These are phyloP conservation scores for Craterocephalus amniculus DNA, from an alignment of 2,797 vertebrate species.

Conservation along the genomic window DNA sequence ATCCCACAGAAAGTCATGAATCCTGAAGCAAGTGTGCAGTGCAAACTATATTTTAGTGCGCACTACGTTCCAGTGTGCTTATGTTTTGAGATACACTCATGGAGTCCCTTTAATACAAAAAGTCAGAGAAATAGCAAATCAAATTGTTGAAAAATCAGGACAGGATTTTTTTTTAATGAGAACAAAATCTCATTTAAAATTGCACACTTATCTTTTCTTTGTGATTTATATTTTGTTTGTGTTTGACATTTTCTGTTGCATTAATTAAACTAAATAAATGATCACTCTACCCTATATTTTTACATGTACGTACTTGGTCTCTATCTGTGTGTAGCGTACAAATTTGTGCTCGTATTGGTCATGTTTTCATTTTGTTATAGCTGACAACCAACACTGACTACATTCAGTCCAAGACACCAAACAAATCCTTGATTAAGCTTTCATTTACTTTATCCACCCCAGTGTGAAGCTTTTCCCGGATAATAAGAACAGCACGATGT, in stretches of 20 bases:
- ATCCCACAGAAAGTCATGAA: constrained; percentile 65
- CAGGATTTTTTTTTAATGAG: not conserved
- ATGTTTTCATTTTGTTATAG: not conserved
- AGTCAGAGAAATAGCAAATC: not conserved
- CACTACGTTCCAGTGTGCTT: no score
- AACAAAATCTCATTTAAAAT: not conserved
- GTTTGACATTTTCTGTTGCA: not conserved
- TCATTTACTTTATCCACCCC: constrained; percentile 10
- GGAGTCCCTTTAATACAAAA: no score
- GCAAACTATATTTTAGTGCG: no score
- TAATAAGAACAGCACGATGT: constrained; percentile 4
- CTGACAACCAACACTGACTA: not conserved
- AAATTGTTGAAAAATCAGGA: not conserved
- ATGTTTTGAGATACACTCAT: no score
- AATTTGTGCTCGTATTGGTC: not conserved
- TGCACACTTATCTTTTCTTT: not conserved
- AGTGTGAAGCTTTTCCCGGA: not conserved
- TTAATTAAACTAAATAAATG: not conserved
- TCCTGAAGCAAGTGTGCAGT: no score
- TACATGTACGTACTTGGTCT: not conserved
- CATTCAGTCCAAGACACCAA: constrained; percentile 8
- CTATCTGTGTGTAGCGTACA: not conserved
- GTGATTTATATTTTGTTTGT: not conserved
- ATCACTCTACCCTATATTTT: not conserved
- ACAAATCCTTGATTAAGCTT: constrained; percentile 11